Percentiles rank a stretch among this genome's conserved stretches.
Conservation (phyloP, 2,797 vertebrate genomes). For the Tamandua tetradactyla region DNA sequence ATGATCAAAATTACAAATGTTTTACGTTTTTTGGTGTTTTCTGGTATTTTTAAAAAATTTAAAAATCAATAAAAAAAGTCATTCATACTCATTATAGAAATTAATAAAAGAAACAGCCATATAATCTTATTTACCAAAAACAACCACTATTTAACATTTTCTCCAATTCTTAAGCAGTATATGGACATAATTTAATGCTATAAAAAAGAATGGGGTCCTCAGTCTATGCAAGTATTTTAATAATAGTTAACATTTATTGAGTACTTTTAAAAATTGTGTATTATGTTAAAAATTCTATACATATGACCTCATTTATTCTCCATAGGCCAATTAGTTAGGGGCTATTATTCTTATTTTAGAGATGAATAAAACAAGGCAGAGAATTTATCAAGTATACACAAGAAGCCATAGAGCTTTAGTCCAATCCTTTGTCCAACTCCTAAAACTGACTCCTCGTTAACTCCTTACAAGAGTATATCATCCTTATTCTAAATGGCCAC, state of each 20-base stretch:
- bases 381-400: background rate
- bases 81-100: conserved; percentile 29
- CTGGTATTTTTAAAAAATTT: too few species aligned
- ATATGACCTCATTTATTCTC: background rate
- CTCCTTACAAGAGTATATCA: background rate
- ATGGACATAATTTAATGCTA: background rate
- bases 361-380: background rate
- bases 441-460: background rate
- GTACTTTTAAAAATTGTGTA: background rate
- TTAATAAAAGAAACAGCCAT: conserved; percentile 6
- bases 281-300: background rate
- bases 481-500: background rate
- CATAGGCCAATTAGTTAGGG: background rate
- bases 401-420: background rate
- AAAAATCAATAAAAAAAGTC: too few species aligned
- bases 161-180: background rate
- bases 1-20: too few species aligned
- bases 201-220: background rate
- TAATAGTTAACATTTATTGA: background rate
- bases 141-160: background rate
- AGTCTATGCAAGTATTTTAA: background rate
- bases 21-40: too few species aligned
- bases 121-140: background rate
- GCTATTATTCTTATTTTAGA: background rate
- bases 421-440: background rate